Base-by-base conservation (phyloP, 2,797 vertebrate species). In the Mus spretus region DNA sequence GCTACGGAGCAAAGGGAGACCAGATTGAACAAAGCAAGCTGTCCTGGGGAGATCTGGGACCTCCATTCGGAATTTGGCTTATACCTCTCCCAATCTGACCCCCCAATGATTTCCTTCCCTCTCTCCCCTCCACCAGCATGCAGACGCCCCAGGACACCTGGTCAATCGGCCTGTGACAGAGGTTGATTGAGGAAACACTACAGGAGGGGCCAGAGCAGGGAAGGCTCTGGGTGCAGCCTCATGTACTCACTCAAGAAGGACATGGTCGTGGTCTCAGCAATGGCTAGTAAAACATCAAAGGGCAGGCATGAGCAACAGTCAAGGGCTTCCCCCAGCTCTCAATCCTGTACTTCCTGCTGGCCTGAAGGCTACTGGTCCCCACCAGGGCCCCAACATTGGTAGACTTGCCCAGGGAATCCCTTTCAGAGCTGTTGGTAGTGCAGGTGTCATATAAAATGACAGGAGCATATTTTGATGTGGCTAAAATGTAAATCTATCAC, bases 191-290 rank as follows among this genome's bases (percentile, higher is more conserved):
- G 86, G 75, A 86, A 19, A 75, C 65, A 87, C 44, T 59, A 61
- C 20, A 8, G 10, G 72, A 34, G 40, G n/a, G 22, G 6, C 1
- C 0, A 0, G 47, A 1, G 0, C 20, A 55, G 79, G 75, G 53
- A 2, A 1, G 2, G 34, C n/a, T n/a, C 67, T 14, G 5, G 24
- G 40, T 7, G 31, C 4, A 14, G 53, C 5, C 31, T 12, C 1
- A 0, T 20, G 6, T 90, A 97, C 97, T 98, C 89, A 98, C 97
- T 65, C 34, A 61, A 1, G 63, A 92, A 94, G 80, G 89, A 37
- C 24, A 0, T 72, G 65, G 88, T 50, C 0, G 57, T 11, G 3
- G 1, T 13, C 44, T 4, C 82, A 50, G 82, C n/a, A 26, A 2
- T 50, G 14, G 20, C 96, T 97, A 34, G 47, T 91, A 84, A 80